Evolutionary conservation across 2,888 invertebrate genomes (phyloP), one percentile per base, ranked within the genome.

Genomic region (Platycheirus albimanus): DNA sequence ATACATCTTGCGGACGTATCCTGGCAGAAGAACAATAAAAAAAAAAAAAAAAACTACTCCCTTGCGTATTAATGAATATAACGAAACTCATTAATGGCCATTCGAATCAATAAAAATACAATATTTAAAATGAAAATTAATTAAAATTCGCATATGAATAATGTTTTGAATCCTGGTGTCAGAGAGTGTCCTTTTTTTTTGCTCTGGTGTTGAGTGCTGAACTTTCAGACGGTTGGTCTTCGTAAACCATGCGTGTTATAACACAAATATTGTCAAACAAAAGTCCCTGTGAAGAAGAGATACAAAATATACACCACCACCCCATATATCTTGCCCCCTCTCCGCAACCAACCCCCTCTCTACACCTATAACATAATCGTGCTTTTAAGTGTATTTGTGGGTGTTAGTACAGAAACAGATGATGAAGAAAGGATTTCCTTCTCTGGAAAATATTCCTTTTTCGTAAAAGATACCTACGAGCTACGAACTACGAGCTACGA

Each of bases 341-440:
- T 19, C 2, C 5, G 24, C 3, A 24, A 24, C 30, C 30, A 15
- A 38, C 38, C 20, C 3, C 19, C n/a, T 3, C 15, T 8, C 13
- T 15, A 33, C 6, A 17, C 15, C 43, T 24, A 58, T 58, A 41
- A 28, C 10, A 51, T 41, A n/a, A 15, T 15, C 24, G 61, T 61
- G 36, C 33, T 28, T 24, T 8, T 19, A 17, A 52, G 47, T 64
- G 66, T 51, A 51, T 74, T 64, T 77, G 71, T 72, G 67, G 67
- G 78, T 83, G 78, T 67, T 69, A 43, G 69, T 69, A 56, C 20
- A 78, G 64, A 83, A 83, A 83, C 78, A 78, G 72, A 78, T 78
- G 78, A 83, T 83, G 69, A 72, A 78, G 56, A 83, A 83, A 78
- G 63, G 78, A 83, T 78, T 83, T 83, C 74, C 72, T 58, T 78